Evolutionary conservation across 2,797 vertebrate species (phyloP).

Genomic region (Semaprochilodus insignis): DNA sequence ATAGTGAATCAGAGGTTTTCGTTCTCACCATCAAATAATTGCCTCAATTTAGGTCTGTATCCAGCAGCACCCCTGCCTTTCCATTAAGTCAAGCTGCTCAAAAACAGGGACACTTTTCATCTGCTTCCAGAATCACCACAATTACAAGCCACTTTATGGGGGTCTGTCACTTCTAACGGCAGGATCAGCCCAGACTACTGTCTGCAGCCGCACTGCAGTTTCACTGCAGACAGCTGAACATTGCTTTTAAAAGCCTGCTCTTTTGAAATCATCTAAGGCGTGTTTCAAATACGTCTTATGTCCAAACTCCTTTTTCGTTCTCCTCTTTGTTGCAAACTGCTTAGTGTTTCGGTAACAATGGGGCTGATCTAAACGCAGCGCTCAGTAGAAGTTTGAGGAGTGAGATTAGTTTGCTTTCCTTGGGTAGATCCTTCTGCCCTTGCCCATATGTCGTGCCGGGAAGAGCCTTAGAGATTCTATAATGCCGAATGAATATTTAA

Average conservation of each 20-base stretch:
- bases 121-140: slow-evolving; percentile 63
- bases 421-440: not conserved
- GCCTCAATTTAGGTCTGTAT: slow-evolving; percentile 48
- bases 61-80: slow-evolving; percentile 49
- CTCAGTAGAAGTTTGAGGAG: not conserved
- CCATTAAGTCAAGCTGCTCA: slow-evolving; percentile 54
- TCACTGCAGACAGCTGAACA: slow-evolving; percentile 56
- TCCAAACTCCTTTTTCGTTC: slow-evolving; percentile 55
- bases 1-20: slow-evolving; percentile 47
- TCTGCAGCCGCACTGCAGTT: slow-evolving; percentile 40
- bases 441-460: not conserved
- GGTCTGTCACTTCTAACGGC: slow-evolving; percentile 58
- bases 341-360: slow-evolving; percentile 46
- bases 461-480: slow-evolving; percentile 1
- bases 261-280: slow-evolving; percentile 64
- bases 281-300: slow-evolving; percentile 60
- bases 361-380: slow-evolving; percentile 30
- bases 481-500: slow-evolving; percentile 46
- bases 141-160: slow-evolving; percentile 63
- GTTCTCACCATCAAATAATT: slow-evolving; percentile 56
- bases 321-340: slow-evolving; percentile 47
- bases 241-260: slow-evolving; percentile 39
- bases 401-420: not conserved
- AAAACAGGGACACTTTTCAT: slow-evolving; percentile 60
- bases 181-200: slow-evolving; percentile 56